phyloP scores from a whole-genome alignment of 2,888 invertebrate species.

The Mechanitis mazaeus region DNA sequence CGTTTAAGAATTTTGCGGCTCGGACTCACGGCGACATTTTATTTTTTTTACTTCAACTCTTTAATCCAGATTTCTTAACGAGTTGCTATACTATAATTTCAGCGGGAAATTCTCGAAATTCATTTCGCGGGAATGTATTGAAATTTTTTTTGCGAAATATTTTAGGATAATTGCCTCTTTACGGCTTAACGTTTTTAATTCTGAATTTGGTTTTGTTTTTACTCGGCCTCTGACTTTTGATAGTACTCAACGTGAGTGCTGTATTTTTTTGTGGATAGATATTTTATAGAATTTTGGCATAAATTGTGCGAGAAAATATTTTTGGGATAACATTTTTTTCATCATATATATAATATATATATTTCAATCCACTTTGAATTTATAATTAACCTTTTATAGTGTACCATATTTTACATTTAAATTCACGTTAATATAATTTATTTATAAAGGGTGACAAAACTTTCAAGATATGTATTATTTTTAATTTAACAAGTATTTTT shows the following conservation, averaged over 20 bases:
- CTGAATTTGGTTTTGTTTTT: constrained; percentile 22
- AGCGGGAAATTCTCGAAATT: constrained; percentile 50
- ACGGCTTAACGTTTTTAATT: constrained; percentile 27
- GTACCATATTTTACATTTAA: too few species aligned
- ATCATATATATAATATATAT: too few species aligned
- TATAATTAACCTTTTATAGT: too few species aligned
- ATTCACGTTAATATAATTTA: too few species aligned
- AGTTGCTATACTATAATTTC: constrained; percentile 59
- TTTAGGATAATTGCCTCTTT: constrained; percentile 32
- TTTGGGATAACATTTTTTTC: too few species aligned
- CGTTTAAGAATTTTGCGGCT: constrained; percentile 74
- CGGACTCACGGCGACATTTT: constrained; percentile 58
- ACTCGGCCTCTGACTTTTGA: constrained; percentile 10
- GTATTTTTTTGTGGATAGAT: constrained; percentile 3
- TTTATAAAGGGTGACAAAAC: too few species aligned
- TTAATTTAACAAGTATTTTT: too few species aligned
- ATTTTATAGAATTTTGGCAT: too few species aligned
- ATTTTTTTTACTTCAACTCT: constrained; percentile 62
- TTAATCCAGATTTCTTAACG: constrained; percentile 69
- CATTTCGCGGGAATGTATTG: constrained; percentile 44
- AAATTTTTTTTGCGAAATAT: constrained; percentile 34
- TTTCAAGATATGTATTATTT: too few species aligned
- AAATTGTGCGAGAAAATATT: too few species aligned
- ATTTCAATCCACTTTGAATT: too few species aligned
- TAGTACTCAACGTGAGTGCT: constrained; percentile 30